Conservation (phyloP, 2,797 vertebrate species). For the Anguilla obscura region DNA sequence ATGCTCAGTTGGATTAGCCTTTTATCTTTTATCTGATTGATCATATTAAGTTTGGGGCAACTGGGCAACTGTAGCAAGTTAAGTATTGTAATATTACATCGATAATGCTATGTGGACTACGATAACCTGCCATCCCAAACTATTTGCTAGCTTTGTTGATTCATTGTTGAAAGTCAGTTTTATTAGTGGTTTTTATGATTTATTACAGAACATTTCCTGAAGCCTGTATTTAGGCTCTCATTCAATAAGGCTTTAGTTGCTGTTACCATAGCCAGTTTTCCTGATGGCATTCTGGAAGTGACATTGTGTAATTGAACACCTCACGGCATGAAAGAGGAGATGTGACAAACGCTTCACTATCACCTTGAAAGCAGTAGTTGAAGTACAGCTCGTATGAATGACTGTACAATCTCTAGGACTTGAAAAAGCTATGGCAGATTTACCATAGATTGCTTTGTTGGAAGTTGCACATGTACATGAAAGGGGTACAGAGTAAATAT, state of each 20-base stretch:
- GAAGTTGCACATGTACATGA: too few species aligned
- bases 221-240: background rate
- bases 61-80: too few species aligned
- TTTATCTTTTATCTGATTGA: too few species aligned
- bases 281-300: slow-evolving; percentile 6
- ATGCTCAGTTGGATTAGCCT: too few species aligned
- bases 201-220: background rate
- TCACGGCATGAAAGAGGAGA: background rate
- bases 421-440: background rate
- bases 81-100: too few species aligned
- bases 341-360: background rate
- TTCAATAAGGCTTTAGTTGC: background rate
- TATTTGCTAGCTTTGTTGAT: background rate
- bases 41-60: too few species aligned
- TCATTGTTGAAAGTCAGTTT: background rate
- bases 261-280: background rate
- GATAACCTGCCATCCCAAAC: background rate
- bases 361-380: background rate
- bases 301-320: background rate
- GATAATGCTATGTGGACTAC: too few species aligned
- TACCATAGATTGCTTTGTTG: background rate
- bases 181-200: too few species aligned
- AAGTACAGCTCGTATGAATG: background rate
- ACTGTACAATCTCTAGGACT: background rate
- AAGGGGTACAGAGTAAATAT: background rate